A percentile compares a stretch with the other conserved stretches of the same genome.
Conservation (phyloP, 1,140 invertebrate genomes). For the Paramacrobiotus metropolitanus region DNA sequence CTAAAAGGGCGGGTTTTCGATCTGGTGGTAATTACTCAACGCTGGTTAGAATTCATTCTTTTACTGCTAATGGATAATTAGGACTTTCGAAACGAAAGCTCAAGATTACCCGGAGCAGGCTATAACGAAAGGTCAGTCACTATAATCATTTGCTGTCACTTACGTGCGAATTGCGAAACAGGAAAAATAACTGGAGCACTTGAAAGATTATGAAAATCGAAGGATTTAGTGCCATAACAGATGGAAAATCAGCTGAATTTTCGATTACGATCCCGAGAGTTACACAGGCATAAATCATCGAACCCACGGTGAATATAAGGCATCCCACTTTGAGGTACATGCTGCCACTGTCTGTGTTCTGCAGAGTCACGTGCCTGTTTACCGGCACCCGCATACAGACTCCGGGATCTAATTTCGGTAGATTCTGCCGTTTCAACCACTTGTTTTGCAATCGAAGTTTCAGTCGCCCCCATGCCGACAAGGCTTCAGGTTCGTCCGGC, state of each 20-base stretch:
- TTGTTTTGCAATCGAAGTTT: not conserved
- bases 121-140: no score
- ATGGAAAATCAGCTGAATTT: not conserved
- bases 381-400: not conserved
- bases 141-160: no score
- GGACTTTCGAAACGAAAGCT: no score
- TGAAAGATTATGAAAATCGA: not conserved
- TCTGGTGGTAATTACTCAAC: no score
- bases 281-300: not conserved
- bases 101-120: no score
- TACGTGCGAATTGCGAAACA: not conserved
- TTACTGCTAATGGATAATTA: no score
- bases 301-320: not conserved
- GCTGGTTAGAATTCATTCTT: not conserved
- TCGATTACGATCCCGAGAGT: not conserved
- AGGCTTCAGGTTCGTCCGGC: not conserved
- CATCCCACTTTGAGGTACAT: not conserved
- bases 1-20: no score
- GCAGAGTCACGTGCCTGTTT: not conserved
- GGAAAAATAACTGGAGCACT: not conserved
- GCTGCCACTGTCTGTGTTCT: not conserved
- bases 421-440: not conserved
- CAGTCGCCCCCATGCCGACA: not conserved
- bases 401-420: not conserved
- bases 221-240: not conserved